A percentile compares a stretch with the other conserved stretches of the same genome.
phyloP scores from a whole-genome alignment of 1,140 invertebrate species.

The Pseudomyrmex sp. region DNA sequence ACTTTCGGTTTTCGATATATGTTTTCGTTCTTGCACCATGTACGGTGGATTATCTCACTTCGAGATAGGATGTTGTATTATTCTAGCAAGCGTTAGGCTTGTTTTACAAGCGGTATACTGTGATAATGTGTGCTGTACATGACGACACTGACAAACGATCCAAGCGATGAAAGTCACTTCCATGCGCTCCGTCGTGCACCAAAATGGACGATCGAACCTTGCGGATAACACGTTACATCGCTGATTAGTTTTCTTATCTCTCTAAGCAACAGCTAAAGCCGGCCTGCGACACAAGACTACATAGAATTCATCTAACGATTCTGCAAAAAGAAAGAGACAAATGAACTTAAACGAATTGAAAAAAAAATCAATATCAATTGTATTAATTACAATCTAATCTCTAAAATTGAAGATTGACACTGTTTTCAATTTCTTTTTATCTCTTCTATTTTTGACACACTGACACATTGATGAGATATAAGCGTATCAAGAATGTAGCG shows the following conservation, averaged over 20 bases:
- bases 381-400: constrained; percentile 17
- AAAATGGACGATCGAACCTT: constrained; percentile 17
- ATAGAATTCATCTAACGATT: constrained; percentile 56
- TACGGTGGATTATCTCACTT: constrained; percentile 10
- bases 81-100: constrained; percentile 21
- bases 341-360: constrained; percentile 24
- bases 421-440: constrained; percentile 11
- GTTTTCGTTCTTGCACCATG: not conserved
- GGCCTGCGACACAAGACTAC: constrained; percentile 63
- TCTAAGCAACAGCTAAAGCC: constrained; percentile 43
- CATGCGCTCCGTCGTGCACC: constrained; percentile 28
- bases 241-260: constrained; percentile 45
- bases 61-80: constrained; percentile 23
- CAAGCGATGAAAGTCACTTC: constrained; percentile 57
- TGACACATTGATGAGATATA: not conserved
- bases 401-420: not conserved
- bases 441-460: not conserved
- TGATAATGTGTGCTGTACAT: constrained; percentile 61
- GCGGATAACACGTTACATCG: not conserved
- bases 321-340: constrained; percentile 19
- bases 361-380: not conserved
- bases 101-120: constrained; percentile 57
- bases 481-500: not conserved
- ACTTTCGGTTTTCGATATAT: constrained; percentile 25
- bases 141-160: constrained; percentile 52